Conservation (phyloP, 2,113 vertebrate genomes). For the Epinephelus cyanopodus region DNA sequence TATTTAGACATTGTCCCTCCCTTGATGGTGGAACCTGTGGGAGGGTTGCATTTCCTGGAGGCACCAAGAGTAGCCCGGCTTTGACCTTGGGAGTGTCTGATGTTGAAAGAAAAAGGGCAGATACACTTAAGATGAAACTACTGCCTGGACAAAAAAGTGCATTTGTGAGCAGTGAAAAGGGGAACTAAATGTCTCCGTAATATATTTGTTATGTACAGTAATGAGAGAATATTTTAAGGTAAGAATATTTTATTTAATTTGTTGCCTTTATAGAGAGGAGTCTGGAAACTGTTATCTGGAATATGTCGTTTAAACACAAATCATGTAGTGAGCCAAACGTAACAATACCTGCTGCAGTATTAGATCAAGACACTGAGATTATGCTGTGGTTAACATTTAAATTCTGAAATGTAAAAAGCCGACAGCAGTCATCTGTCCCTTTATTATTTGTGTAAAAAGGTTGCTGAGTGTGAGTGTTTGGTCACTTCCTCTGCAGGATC, state of each 20-base stretch:
- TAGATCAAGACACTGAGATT: neutral
- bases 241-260: neutral
- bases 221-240: neutral
- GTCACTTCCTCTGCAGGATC: slow-evolving; percentile 57
- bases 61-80: slow-evolving; percentile 47
- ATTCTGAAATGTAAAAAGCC: neutral
- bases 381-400: too few relatives aligned
- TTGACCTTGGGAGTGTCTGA: slow-evolving; percentile 71
- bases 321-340: neutral
- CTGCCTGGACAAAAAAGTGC: neutral
- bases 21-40: slow-evolving; percentile 36
- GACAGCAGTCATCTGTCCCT: neutral
- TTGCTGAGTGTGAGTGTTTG: slow-evolving; percentile 22
- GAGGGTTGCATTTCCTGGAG: slow-evolving; percentile 71
- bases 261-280: neutral
- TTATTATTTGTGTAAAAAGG: neutral
- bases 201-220: neutral
- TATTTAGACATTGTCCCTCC: slow-evolving; percentile 36
- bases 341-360: neutral
- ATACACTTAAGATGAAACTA: slow-evolving; percentile 26
- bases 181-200: neutral
- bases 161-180: neutral
- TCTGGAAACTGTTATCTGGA: neutral
- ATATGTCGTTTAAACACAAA: neutral
- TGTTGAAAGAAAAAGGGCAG: slow-evolving; percentile 51